Base-by-base conservation (phyloP, 2,888 invertebrate species). In the Drosophila pegasa region DNA sequence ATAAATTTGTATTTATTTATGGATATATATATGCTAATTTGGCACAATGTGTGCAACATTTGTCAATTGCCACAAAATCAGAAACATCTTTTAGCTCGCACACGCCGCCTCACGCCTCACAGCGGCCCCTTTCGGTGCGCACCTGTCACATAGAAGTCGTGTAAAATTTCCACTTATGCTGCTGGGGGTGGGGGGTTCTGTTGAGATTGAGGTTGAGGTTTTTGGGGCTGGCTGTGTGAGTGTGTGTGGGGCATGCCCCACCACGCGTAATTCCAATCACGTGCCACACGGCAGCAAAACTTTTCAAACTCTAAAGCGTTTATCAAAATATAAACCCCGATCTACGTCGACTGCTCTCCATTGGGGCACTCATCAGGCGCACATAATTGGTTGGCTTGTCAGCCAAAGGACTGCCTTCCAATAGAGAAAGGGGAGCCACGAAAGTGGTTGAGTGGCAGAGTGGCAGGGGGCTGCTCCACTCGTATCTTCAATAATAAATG, bases 401-500 rank as follows among this genome's bases (percentile, higher is more conserved):
- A 77, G 63, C 41, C 63, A 51, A 76, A 79, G 88, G 83, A 82
- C 47, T 48, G 18, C 18, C 43, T 16, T 0, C 10, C 16, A n/a
- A 2, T 25, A 8, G 8, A 8, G 41, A 14, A 14, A n/a, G 14
- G 18, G 18, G 18, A 12, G 47, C 7, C n/a, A n/a, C n/a, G n/a
- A n/a, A n/a, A n/a, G n/a, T n/a, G 0, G 14, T 1, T 3, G 48
- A 3, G 16, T 5, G 20, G 3, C 14, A 3, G n/a, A 7, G 22
- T n/a, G 56, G 14, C 27, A 20, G 6, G 10, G 6, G 25, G 2
- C 47, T 14, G 29, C 16, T 18, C 35, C 27, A 50, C 22, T 48
- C 50, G 75, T 66, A 71, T 83, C 89, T 89, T 89, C 88, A 85
- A 85, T 85, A 85, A 85, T 87, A 85, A 85, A 85, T 87, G 85